These are phyloP conservation scores for Gallinago solitaria DNA, from an alignment of 2,797 vertebrate genomes.

Conservation along the genomic window DNA sequence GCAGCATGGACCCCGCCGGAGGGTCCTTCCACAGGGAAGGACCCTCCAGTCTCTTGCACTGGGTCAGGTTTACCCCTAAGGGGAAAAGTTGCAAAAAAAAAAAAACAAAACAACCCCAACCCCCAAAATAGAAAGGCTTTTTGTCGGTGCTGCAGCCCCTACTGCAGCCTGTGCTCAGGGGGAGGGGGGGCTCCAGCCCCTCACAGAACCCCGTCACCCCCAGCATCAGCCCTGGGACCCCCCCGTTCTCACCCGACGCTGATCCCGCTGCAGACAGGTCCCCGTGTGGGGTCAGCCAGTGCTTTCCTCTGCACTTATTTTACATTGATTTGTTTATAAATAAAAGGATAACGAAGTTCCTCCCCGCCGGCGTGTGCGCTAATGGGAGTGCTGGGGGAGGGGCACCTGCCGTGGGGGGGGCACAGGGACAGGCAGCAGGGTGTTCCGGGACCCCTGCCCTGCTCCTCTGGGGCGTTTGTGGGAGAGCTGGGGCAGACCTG, in stretches of 20 bases:
- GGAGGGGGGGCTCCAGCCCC: neutral
- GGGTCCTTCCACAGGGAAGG: neutral
- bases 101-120: neutral
- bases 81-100: constrained; percentile 15
- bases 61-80: constrained; percentile 55
- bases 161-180: neutral
- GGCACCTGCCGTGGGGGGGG: fast-evolving
- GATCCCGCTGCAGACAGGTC: constrained; percentile 9
- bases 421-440: no score
- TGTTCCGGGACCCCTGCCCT: neutral
- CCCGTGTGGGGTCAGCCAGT: constrained; percentile 7
- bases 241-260: neutral
- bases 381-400: neutral
- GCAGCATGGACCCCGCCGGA: neutral
- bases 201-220: fast-evolving
- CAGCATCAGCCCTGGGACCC: neutral
- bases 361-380: neutral
- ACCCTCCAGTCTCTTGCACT: neutral
- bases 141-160: neutral
- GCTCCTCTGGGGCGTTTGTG: fast-evolving
- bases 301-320: constrained; percentile 73
- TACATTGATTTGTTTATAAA: constrained; percentile 78
- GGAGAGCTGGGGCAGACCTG: neutral
- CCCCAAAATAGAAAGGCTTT: neutral
- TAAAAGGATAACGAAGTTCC: constrained; percentile 62